Base-by-base conservation (phyloP, 2,113 vertebrate species). In the Macaca mulatta region DNA sequence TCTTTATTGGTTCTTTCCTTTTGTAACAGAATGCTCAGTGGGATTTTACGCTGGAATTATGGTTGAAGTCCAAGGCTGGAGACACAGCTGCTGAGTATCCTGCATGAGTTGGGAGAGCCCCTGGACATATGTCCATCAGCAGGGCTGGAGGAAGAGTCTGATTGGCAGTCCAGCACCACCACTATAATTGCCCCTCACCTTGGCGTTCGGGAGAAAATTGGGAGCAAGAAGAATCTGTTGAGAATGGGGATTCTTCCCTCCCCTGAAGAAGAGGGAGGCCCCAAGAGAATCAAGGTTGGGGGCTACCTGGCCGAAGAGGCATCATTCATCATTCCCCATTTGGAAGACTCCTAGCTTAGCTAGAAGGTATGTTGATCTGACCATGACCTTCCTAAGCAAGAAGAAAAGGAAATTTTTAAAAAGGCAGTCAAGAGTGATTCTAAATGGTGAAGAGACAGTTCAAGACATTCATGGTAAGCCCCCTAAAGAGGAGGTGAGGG, bases 1-100 rank as follows among this genome's bases (percentile, higher is more conserved):
- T 93, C 30, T 90, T 75, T 38, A 50, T 30, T n/a, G 6, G n/a
- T 45, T 72, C 57, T 72, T 48, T 50, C 45, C 8, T 72, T 90
- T 52, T n/a, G 12, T 84, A 59, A 87, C 59, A 80, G 67, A 32
- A 80, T 89, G 50, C 67, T 67, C 57, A 14, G 67, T 78, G 67
- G 38, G 43, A 74, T 78, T 80, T 88, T 80, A 40, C 20, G 38
- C 61, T 57, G 23, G 18, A 75, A 67, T 69, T 16, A 27, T 12
- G 17, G 59, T 55, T 95, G 38, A 50, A 32, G 22, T 45, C 6
- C 69, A 86, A 50, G 78, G 32, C 50, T 72, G 23, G 59, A 81
- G 72, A 64, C 9, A 48, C 1, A 50, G 35, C 12, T 57, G 38
- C 52, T 70, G n/a, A 55, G 30, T 50, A 23, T 5, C 6, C 23